Evolutionary conservation across 1,140 invertebrate genomes (phyloP).

Genomic region (Homalodisca vitripennis): DNA sequence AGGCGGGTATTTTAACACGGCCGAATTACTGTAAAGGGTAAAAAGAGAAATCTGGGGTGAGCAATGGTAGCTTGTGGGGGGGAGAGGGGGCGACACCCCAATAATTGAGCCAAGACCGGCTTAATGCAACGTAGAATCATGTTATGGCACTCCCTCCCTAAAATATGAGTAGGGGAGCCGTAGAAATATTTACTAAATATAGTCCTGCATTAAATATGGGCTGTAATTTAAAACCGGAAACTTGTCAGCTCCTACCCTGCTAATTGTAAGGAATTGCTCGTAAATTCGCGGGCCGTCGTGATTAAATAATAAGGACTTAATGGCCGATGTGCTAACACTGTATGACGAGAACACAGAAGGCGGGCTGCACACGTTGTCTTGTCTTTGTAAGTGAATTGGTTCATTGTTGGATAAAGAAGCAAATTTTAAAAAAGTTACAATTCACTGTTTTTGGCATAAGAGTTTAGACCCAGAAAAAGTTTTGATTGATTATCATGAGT

Average conservation of each 20-base stretch:
- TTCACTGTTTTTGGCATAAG: too few relatives aligned
- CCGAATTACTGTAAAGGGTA: conserved; percentile 15
- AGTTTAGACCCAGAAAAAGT: too few relatives aligned
- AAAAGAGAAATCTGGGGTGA: conserved; percentile 6
- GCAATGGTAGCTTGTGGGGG: background rate
- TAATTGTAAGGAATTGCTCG: conserved; percentile 18
- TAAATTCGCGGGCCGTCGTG: conserved; percentile 19
- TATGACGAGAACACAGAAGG: too few relatives aligned
- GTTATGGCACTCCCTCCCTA: background rate
- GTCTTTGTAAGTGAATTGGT: too few relatives aligned
- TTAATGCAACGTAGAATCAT: conserved; percentile 11
- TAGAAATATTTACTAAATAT: conserved; percentile 26
- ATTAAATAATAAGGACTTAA: too few relatives aligned
- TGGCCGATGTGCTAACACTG: too few relatives aligned
- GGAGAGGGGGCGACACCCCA: background rate
- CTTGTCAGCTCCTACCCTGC: background rate
- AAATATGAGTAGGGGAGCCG: conserved; percentile 14
- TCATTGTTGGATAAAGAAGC: too few relatives aligned
- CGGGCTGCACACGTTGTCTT: too few relatives aligned
- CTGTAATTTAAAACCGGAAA: conserved; percentile 26
- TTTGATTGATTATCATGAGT: too few relatives aligned
- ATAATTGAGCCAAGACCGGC: conserved; percentile 12
- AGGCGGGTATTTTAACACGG: conserved; percentile 3
- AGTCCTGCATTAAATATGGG: conserved; percentile 25
- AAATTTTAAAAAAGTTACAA: too few relatives aligned